Base-by-base conservation (phyloP, 2,888 invertebrate species). In the Cosmopolites sordidus region DNA sequence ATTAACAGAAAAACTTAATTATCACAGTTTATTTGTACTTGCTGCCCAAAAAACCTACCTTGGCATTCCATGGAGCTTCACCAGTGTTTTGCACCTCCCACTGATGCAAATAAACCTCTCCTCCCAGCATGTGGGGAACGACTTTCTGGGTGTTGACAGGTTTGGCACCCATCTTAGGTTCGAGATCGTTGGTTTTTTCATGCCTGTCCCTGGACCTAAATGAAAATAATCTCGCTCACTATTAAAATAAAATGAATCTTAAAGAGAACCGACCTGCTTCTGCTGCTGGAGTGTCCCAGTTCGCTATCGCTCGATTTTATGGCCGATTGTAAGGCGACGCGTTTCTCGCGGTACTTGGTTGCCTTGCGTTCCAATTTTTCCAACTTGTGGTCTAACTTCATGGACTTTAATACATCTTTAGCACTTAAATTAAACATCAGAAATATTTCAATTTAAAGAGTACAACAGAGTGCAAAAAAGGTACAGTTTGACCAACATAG, bases 81-180 rank as follows among this genome's bases (percentile, higher is more conserved):
- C 76, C 76, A 48, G 63, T 70, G 59, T 76, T 76, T 45, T 68
- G 62, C 16, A 75, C 69, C 38, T 72, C 66, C 75, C 75, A 76
- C 30, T 65, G 64, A 54, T 75, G 74, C 39, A 68, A 56, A 53
- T 73, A 75, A 27, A 65, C 60, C 51, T 72, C 73, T 4, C 72
- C 74, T 14, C 72, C 71, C n/a, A 64, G 39, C 66, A 73, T 67
- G 42, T 68, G 69, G 1, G 64, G 64, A 16, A 62, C 38, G 4
- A 44, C 41, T 6, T 42, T 43, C 43, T 64, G 62, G 2, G 42
- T 41, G 15, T 60, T 59, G 9, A 63, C 42, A 6, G 63, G 60
- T n/a, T 54, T 48, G 6, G 63, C 66, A 39, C 60, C 61, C 62
- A 64, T 65, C 41, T 58, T 57, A 8, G 46, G 38, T 16, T 41